These are phyloP conservation scores for Pseudoatta argentina DNA, from an alignment of 1,140 invertebrate genomes.

Conservation along the genomic window DNA sequence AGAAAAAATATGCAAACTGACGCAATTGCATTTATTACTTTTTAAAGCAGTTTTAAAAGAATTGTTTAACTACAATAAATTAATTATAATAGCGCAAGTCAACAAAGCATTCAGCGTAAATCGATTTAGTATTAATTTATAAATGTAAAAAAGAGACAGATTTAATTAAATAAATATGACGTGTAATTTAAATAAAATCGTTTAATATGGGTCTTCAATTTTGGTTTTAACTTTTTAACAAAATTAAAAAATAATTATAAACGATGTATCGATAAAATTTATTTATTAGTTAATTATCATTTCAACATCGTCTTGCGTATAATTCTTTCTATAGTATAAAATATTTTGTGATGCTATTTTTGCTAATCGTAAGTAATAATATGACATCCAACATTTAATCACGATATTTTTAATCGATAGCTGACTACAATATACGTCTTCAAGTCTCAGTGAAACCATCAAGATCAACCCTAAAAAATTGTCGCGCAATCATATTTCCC, in stretches of 20 bases:
- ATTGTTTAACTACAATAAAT: slow-evolving; percentile 31
- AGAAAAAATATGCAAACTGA: not conserved
- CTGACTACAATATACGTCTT: not conserved
- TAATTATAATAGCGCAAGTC: slow-evolving; percentile 33
- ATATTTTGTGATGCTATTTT: not conserved
- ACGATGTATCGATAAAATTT: not conserved
- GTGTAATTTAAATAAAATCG: not conserved
- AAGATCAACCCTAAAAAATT: slow-evolving; percentile 20
- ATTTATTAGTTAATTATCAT: not conserved
- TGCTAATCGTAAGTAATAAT: not conserved
- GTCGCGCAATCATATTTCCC: slow-evolving; percentile 46
- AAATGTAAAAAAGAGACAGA: not conserved
- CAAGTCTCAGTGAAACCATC: not conserved
- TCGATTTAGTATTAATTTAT: slow-evolving; percentile 39
- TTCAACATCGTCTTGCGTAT: not conserved
- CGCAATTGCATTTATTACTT: not conserved
- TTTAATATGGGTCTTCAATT: slow-evolving; percentile 7
- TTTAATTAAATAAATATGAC: slow-evolving; percentile 2
- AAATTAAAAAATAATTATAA: not conserved
- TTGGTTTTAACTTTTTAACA: not conserved
- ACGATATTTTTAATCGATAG: not conserved
- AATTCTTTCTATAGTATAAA: not conserved
- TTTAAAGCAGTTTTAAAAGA: slow-evolving; percentile 22
- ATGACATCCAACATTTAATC: no score
- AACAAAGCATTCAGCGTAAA: not conserved